Evolutionary conservation across 2,113 vertebrate species (phyloP).

Genomic region (Verasper variegatus): DNA sequence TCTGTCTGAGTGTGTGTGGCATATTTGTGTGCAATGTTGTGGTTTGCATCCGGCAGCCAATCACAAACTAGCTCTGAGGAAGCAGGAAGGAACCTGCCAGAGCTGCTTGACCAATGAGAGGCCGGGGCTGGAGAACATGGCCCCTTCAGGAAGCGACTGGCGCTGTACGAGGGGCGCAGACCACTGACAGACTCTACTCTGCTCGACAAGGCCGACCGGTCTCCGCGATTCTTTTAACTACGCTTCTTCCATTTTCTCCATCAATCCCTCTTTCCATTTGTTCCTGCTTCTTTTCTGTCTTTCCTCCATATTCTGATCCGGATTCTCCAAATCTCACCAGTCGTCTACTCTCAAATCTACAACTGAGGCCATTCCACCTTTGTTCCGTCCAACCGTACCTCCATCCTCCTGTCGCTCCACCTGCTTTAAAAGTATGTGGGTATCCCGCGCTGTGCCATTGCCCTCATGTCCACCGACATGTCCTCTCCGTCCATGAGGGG

Average conservation of each 20-base stretch:
- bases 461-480: conserved; percentile 56
- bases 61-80: conserved; percentile 36
- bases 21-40: conserved; percentile 25
- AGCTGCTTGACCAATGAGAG: conserved; percentile 59
- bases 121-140: conserved; percentile 18
- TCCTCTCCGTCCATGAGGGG: conserved; percentile 67
- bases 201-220: conserved; percentile 3
- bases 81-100: conserved; percentile 71
- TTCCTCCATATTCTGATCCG: not conserved
- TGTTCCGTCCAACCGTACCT: not conserved
- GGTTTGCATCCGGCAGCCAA: conserved; percentile 41
- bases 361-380: not conserved
- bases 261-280: not conserved
- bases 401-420: not conserved
- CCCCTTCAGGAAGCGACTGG: conserved; percentile 65
- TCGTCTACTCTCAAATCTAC: not conserved
- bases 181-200: conserved; percentile 55
- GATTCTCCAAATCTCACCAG: not conserved
- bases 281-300: not conserved
- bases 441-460: not conserved
- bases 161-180: conserved; percentile 40
- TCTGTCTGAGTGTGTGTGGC: conserved; percentile 25
- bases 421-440: conserved; percentile 54
- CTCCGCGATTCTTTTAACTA: not conserved
- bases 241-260: not conserved